Evolutionary conservation across 2,888 invertebrate genomes (phyloP).

Genomic region (Synanthedon andrenaeformis): DNA sequence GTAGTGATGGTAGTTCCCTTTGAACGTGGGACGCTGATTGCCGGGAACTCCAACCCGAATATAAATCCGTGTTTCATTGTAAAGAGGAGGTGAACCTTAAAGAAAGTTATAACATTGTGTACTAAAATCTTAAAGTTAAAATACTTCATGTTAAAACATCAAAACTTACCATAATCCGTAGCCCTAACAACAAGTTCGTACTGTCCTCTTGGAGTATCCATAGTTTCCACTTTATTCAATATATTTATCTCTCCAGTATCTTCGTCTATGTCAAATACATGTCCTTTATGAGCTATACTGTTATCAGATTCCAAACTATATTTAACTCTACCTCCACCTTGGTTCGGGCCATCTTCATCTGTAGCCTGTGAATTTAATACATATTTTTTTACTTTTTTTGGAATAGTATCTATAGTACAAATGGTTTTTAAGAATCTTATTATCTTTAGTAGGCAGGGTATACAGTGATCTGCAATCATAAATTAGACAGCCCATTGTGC

Average conservation of each 20-base stretch:
- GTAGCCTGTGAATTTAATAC: conserved; percentile 66
- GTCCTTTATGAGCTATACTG: conserved; percentile 73
- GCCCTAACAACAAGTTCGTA: conserved; percentile 78
- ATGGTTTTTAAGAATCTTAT: background rate
- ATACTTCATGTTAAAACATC: background rate
- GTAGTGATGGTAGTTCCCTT: conserved; percentile 76
- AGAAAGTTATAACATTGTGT: conserved; percentile 3
- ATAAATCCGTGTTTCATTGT: conserved; percentile 74
- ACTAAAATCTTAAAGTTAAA: background rate
- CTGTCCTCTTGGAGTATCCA: conserved; percentile 80
- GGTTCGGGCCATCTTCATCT: conserved; percentile 79
- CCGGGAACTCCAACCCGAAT: conserved; percentile 84
- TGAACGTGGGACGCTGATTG: conserved; percentile 83
- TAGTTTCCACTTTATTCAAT: conserved; percentile 73
- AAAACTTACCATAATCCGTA: conserved; percentile 74
- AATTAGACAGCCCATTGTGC: too few relatives aligned
- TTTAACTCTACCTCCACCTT: conserved; percentile 76
- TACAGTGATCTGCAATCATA: too few relatives aligned
- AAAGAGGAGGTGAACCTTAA: conserved; percentile 72
- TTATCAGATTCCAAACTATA: conserved; percentile 78
- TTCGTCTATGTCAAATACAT: conserved; percentile 75
- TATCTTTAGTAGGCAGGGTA: background rate
- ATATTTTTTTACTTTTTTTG: background rate
- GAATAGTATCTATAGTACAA: background rate
- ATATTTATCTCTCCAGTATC: conserved; percentile 79